A percentile compares a stretch with the other conserved stretches of the same genome.
Conservation (phyloP, 2,113 vertebrate species). For the Furnarius figulus region DNA sequence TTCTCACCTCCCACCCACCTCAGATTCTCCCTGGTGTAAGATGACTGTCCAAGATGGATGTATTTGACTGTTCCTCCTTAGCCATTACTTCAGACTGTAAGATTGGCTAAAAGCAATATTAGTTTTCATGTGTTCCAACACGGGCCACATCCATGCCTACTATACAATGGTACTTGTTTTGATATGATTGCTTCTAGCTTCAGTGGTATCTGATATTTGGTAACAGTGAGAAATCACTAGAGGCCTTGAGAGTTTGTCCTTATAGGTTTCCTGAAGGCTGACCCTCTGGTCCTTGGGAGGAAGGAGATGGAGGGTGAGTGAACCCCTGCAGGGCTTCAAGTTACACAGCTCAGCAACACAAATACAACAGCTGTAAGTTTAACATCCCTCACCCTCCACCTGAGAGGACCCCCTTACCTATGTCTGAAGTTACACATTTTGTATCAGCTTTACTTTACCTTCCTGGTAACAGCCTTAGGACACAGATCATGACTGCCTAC, state of each 20-base stretch:
- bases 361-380: not conserved
- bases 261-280: not conserved
- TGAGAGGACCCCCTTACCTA: not conserved
- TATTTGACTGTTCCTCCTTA: not conserved
- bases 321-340: not conserved
- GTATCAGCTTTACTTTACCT: not conserved
- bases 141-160: not conserved
- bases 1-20: not conserved
- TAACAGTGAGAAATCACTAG: not conserved
- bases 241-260: not conserved
- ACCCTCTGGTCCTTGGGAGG: not conserved
- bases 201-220: not conserved
- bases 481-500: not conserved
- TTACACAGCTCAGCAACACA: not conserved
- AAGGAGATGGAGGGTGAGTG: not conserved
- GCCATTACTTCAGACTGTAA: not conserved
- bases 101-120: not conserved
- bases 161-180: not conserved
- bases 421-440: not conserved
- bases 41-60: not conserved
- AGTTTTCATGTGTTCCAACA: not conserved
- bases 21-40: not conserved
- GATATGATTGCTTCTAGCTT: not conserved
- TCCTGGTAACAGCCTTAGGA: not conserved
- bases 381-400: not conserved